Evolutionary conservation across 2,797 vertebrate genomes (phyloP), one percentile per base, ranked within the genome.

Genomic region (Hemibagrus guttatus): DNA sequence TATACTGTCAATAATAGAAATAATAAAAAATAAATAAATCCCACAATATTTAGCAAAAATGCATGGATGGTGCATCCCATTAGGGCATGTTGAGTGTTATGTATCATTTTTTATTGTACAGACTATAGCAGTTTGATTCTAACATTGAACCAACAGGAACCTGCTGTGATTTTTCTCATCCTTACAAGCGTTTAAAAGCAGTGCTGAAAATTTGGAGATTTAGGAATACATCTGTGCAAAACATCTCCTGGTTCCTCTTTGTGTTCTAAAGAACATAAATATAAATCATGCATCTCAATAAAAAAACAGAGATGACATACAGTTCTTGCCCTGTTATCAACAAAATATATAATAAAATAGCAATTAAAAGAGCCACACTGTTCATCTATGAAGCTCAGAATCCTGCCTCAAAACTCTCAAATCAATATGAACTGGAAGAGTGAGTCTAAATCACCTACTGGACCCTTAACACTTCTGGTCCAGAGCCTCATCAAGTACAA

Each of bases 281-380:
- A 87, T 87, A 83, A 87, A 87, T 83, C 86, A 76, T 61, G n/a
- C 21, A 52, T 42, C 68, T 72, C 54, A 58, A 79, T 79, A 58
- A 58, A 71, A 81, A 81, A 14, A 49, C 58, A 81, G 58, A 64
- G 59, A 46, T 63, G 0, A 49, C 46, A 39, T 39, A 39, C 1
- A 5, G 3, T 19, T 81, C 39, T 81, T 64, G 59, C 12, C 31
- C 19, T 26, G 54, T 63, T 81, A 81, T 64, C 58, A 81, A 46
- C 26, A 81, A 63, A 61, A 63, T 63, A 63, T 63, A 42, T 63
- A 14, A 61, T 8, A 61, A 81, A 49, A 46, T 46, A 61, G 35
- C 58, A 63, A 81, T 14, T 23, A 61, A 81, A 23, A 46, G 31
- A 63, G 4, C 23, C 6, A 42, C 63, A 63, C 14, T 58, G 75